phyloP scores from a whole-genome alignment of 2,797 vertebrate species.

The Limosa lapponica region DNA sequence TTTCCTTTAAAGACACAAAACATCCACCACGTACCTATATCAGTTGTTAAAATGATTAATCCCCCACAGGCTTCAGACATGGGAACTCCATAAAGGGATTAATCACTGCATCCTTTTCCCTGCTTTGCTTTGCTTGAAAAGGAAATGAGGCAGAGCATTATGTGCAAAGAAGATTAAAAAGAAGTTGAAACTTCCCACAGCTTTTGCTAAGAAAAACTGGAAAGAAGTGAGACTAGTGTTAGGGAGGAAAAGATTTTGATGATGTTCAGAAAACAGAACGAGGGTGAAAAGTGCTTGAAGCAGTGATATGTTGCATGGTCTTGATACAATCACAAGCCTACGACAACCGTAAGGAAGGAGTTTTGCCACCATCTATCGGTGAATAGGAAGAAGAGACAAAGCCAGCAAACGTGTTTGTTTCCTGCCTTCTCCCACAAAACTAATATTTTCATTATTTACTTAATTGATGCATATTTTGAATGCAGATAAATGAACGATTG shows the following conservation, averaged over 20 bases:
- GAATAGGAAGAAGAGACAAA: neutral
- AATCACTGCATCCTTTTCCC: neutral
- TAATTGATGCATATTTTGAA: neutral
- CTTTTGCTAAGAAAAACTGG: neutral
- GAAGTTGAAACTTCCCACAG: neutral
- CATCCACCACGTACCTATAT: neutral
- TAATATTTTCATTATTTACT: neutral
- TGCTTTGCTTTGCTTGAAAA: neutral
- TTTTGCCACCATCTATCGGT: slow-evolving; percentile 55
- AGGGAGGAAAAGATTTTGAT: neutral
- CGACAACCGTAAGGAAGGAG: neutral
- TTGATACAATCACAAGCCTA: neutral
- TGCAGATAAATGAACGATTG: neutral
- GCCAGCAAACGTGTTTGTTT: neutral
- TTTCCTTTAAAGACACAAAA: neutral
- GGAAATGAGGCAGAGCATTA: neutral
- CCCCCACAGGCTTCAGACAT: neutral
- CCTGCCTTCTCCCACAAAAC: neutral
- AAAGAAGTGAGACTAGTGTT: neutral
- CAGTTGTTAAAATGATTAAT: neutral
- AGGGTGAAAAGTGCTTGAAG: neutral
- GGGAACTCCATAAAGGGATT: neutral
- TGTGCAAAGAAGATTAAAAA: neutral
- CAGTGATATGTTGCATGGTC: rapidly evolving
- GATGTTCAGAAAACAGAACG: neutral